A percentile compares a stretch with the other conserved stretches of the same genome.
Evolutionary conservation across 2,113 vertebrate species (phyloP).

Genomic region (Notiomystis cincta): DNA sequence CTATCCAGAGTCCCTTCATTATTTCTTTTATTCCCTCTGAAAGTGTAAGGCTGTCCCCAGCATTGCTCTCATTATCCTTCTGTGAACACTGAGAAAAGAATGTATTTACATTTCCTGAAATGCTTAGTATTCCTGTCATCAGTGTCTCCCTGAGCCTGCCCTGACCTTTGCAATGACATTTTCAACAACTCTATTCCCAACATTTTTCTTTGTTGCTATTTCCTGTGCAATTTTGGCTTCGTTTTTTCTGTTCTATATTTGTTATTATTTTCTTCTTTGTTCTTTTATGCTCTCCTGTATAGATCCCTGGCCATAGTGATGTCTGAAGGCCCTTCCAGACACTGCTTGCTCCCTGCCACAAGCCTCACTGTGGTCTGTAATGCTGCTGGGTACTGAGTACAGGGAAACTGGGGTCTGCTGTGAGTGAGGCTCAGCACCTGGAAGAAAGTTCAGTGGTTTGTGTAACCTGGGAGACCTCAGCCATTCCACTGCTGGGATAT

Average conservation of each 20-base stretch:
- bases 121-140: background rate
- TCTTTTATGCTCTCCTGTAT: background rate
- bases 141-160: background rate
- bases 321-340: background rate
- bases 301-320: background rate
- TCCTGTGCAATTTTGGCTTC: background rate
- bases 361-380: background rate
- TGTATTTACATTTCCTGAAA: background rate
- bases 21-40: background rate
- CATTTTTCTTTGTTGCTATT: background rate
- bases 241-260: background rate
- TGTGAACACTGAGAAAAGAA: background rate
- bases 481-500: background rate
- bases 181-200: background rate
- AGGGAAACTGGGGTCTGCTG: background rate
- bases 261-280: background rate
- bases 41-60: background rate
- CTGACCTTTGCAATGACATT: background rate
- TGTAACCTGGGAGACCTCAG: background rate
- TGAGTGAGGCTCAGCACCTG: background rate
- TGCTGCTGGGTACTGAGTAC: background rate
- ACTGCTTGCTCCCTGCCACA: fast-evolving
- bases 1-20: background rate
- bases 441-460: background rate
- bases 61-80: background rate